These are phyloP conservation scores for Trissoscelio sp. DNA, from an alignment of 2,888 invertebrate species.

Conservation along the genomic window DNA sequence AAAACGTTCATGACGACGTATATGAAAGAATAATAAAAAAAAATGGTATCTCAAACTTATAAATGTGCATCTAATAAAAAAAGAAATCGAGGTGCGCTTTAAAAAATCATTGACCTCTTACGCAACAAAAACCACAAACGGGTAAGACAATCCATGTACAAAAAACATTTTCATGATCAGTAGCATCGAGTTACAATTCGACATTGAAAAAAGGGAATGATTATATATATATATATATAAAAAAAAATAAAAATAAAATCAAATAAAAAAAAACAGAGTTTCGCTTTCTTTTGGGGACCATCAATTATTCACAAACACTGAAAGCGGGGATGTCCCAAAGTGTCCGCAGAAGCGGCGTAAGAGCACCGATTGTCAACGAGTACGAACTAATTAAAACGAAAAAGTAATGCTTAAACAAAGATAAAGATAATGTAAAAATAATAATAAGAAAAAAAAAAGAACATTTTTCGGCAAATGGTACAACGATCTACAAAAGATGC, in stretches of 20 bases:
- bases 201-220: slow-evolving; percentile 25
- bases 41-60: no score
- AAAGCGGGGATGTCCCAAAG: slow-evolving; percentile 53
- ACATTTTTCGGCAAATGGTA: slow-evolving; percentile 20
- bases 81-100: not conserved
- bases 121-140: slow-evolving; percentile 18
- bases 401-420: slow-evolving; percentile 51
- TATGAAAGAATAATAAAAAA: not conserved
- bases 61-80: not conserved
- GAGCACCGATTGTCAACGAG: slow-evolving; percentile 60
- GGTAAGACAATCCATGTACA: slow-evolving; percentile 42
- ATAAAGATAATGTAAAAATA: slow-evolving; percentile 27
- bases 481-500: slow-evolving; percentile 54
- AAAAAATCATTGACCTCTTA: slow-evolving; percentile 1
- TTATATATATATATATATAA: not conserved
- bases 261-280: slow-evolving; percentile 15
- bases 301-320: slow-evolving; percentile 60
- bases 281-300: not conserved
- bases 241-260: slow-evolving; percentile 6
- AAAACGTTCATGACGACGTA: no score
- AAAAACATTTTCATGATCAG: slow-evolving; percentile 33
- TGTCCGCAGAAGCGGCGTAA: slow-evolving; percentile 38
- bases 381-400: slow-evolving; percentile 59
- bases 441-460: slow-evolving; percentile 27
- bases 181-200: slow-evolving; percentile 38